Evolutionary conservation across 2,797 vertebrate genomes (phyloP), one percentile per base, ranked within the genome.

Genomic region (Artibeus lituratus): DNA sequence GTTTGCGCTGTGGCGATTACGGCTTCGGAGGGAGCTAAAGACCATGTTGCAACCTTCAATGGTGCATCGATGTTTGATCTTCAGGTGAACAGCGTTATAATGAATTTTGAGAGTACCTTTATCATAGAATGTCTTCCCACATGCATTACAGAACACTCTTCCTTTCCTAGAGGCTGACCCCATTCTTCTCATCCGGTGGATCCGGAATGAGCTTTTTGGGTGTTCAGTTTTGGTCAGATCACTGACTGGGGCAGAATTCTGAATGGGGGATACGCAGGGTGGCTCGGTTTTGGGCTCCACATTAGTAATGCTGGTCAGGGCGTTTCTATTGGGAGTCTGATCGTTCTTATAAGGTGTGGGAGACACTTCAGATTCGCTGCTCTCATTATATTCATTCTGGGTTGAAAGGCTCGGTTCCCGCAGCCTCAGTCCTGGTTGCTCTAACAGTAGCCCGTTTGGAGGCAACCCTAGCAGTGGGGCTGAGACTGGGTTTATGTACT

Each of bases 401-500:
- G 99, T 99, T 2, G 99, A 99, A 97, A 99, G 99, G 97, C 98
- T 99, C 67, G 99, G 99, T 93, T 99, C 99, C 83, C 99, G 98
- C 49, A 99, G 98, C 96, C 99, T 99, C 91, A 99, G 99, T 91
- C 99, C 98, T 3, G 99, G 99, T 94, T 99, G 99, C 90, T 99
- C 99, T 97, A 99, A 98, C 32, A 99, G 98, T 44, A 99, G 98
- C 90, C 99, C 99, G 0, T 99, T 99, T n/a, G 99, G 99, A 94
- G 99, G 99, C 97, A 99, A 98, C 94, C 99, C 99, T 62, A 99
- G 98, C 98, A 99, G 98, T 0, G 99, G 99, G 82, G 99, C 99
- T 73, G 99, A 99, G 72, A 99, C 99, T 29, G 99, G 99, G 97
- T 99, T 99, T 97, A 99, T 99, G 95, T 99, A 99, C 95, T 99